phyloP scores from a whole-genome alignment of 2,797 vertebrate species.

The Pitangus sulphuratus region DNA sequence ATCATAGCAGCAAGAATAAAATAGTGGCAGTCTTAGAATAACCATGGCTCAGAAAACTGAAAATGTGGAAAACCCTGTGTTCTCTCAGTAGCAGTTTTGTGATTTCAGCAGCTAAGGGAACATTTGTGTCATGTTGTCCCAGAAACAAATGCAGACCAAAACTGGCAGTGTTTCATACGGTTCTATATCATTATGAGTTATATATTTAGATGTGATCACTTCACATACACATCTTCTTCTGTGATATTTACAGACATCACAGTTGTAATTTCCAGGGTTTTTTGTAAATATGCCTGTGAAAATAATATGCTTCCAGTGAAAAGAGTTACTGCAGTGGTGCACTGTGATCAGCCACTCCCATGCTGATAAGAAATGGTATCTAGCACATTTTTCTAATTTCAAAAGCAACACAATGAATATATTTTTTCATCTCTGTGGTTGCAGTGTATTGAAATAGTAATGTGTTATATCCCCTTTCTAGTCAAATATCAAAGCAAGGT shows the following conservation, averaged over 20 bases:
- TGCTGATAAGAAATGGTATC: neutral
- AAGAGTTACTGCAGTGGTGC: neutral
- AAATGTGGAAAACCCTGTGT: neutral
- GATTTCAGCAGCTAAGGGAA: neutral
- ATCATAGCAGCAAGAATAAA: neutral
- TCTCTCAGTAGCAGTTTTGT: neutral
- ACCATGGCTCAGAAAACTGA: neutral
- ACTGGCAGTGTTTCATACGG: neutral
- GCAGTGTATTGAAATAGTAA: neutral
- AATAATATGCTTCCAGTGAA: neutral
- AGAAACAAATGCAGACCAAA: neutral
- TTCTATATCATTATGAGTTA: fast-evolving
- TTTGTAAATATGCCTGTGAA: neutral
- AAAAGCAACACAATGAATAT: neutral
- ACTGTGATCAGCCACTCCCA: neutral
- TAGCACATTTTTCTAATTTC: neutral
- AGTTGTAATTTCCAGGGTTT: neutral
- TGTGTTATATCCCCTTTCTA: neutral
- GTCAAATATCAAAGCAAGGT: neutral
- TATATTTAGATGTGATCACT: neutral
- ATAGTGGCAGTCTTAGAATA: neutral
- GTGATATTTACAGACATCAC: neutral
- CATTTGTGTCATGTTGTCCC: neutral
- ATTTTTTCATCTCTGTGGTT: neutral
- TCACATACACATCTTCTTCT: neutral